Base-by-base conservation (phyloP, 2,113 vertebrate species). In the Halichoerus grypus region DNA sequence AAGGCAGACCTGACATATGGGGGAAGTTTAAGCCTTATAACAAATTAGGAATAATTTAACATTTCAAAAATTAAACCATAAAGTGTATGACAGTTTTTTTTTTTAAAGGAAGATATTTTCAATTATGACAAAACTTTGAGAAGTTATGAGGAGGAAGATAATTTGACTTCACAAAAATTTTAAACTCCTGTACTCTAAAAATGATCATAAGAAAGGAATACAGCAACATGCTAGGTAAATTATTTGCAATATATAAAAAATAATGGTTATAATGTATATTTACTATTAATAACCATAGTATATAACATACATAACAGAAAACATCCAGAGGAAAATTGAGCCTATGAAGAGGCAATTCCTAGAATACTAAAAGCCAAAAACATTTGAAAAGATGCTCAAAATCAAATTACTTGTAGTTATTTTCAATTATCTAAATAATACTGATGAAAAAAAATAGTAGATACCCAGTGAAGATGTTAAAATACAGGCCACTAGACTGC, bases 131-230 rank as follows among this genome's bases (percentile, higher is more conserved):
- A 91, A 91, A 74, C 53, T n/a, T 80, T 61, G 51, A 53, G 24
- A 80, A 93, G 22, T 95, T 28, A 59, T 84, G 36, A 95, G 19
- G 31, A 39, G 86, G 69, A 92, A 91, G n/a, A 49, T 19, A 87
- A 88, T 85, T 61, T 71, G 33, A 87, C 61, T 21, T 69, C 46
- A 81, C 1, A 87, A 74, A 92, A 88, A 49, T 33, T 69, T 87
- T 90, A 67, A 95, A 74, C 49, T 57, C 88, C 63, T 80, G 19
- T 83, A 87, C 90, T 94, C 33, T 95, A 65, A 80, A 97, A 81
- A 65, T 74, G n/a, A 81, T 49, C 14, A 77, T 55, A 63, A 85
- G 46, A 49, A 89, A 96, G 51, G 96, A 91, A 83, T 84, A 79
- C 31, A 87, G 28, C 36, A 91, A 81, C 5, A 92, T 65, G 33